Evolutionary conservation across 2,888 invertebrate species (phyloP), one percentile per base, ranked within the genome.

Genomic region (Anthrax anthrax): DNA sequence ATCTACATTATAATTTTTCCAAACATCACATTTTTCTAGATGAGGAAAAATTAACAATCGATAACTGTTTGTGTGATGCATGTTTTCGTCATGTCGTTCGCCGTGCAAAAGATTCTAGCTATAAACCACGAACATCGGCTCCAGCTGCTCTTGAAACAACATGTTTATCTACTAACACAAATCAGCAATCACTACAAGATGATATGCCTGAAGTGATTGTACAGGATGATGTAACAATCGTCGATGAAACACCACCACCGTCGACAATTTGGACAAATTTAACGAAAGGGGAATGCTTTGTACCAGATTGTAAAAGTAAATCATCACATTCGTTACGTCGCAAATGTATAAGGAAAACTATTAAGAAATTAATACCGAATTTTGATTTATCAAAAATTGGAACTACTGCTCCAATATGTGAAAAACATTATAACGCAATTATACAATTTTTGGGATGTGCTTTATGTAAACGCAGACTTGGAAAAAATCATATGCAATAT

Each of bases 61-160:
- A 88, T 65, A 87, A 86, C 44, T 89, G 89, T 55, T 72, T 89
- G 18, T 89, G 89, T 64, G 87, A 88, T 65, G 87, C 88, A 12
- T 89, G 89, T 61, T 88, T 85, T 65, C 77, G 88, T 0, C 85
- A 86, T 60, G 84, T 89, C 44, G 87, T 88, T 67, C 74, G 87
- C 43, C 84, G 85, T 54, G 84, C 85, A 43, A 46, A 32, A 32
- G 29, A 32, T 32, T 78, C 80, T 0, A 78, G 78, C 0, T 80
- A 80, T 62, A 72, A 76, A 51, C 80, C 79, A 58, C 71, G 77
- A 1, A 55, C 61, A 4, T 62, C 67, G 3, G 62, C 58, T 1
- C 58, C 67, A 3, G 70, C 70, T 23, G 39, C 49, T 1, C 47
- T 55, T 9, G 53, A 49, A 38, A 43, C 54, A 2, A 36, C 43